A percentile compares a stretch with the other conserved stretches of the same genome.
Conservation (phyloP, 2,888 invertebrate genomes). For the Eueremaeus valkanovi region DNA sequence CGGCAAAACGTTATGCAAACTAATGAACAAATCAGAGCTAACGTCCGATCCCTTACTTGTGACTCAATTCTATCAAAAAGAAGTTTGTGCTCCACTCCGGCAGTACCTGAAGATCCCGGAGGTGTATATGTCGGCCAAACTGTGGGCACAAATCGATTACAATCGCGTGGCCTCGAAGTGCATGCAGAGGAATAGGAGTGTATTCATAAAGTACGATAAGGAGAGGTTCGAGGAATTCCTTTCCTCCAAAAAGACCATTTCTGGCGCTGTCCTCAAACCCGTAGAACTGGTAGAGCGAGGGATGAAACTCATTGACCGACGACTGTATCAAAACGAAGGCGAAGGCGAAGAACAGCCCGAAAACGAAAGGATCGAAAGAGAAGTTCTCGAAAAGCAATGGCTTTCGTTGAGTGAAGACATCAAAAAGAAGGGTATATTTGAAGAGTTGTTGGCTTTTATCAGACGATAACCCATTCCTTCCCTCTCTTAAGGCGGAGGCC, state of each 20-base stretch:
- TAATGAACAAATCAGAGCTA: not conserved
- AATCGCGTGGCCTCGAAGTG: conserved; percentile 26
- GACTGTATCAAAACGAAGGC: not conserved
- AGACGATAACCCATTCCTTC: not conserved
- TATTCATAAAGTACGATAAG: conserved; percentile 21
- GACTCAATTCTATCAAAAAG: not conserved
- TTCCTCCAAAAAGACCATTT: not conserved
- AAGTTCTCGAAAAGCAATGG: conserved; percentile 36
- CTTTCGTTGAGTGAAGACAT: conserved; percentile 26
- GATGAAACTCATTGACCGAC: not conserved
- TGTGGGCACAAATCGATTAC: conserved; percentile 28
- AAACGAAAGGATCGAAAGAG: not conserved
- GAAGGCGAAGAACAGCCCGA: not conserved
- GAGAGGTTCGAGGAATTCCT: conserved; percentile 30
- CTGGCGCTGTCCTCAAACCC: conserved; percentile 25
- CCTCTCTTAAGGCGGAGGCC: not conserved
- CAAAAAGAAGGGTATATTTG: not conserved
- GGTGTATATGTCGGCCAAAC: conserved; percentile 18
- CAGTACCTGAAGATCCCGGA: conserved; percentile 17
- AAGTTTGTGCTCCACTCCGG: conserved; percentile 19
- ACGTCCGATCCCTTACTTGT: not conserved
- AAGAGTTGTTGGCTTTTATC: not conserved
- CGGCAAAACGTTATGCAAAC: conserved; percentile 4
- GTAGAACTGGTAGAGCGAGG: conserved; percentile 17
- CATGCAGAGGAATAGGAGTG: conserved; percentile 28